Evolutionary conservation across 37 sponge, comb jelly and placozoan genomes (phyloP).

Genomic region (Tethya wilhelma): DNA sequence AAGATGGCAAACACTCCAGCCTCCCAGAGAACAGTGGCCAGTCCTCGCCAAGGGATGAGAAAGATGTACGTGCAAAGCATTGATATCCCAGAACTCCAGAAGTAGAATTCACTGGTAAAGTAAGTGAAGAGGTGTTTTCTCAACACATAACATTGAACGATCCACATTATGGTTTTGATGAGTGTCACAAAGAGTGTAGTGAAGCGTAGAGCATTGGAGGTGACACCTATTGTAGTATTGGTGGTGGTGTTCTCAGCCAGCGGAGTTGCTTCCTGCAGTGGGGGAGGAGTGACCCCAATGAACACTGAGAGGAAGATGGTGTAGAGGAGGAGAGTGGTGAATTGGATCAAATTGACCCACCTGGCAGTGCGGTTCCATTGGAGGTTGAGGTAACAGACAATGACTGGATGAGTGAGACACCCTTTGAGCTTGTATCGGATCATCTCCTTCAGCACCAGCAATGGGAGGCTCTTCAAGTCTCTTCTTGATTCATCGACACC

Average conservation of each 20-base stretch:
- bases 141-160: slow-evolving; percentile 1
- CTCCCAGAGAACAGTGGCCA: slow-evolving; percentile 35
- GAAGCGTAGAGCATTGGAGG: slow-evolving; percentile 26
- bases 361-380: slow-evolving; percentile 75
- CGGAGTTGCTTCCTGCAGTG: background rate
- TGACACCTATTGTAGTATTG: background rate
- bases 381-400: slow-evolving; percentile 45
- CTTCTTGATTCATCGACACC: background rate
- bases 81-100: slow-evolving; percentile 17
- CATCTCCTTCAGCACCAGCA: slow-evolving; percentile 55
- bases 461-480: background rate
- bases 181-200: slow-evolving; percentile 16
- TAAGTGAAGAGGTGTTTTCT: slow-evolving; percentile 9
- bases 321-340: slow-evolving; percentile 35
- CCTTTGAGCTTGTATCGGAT: slow-evolving; percentile 31
- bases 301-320: slow-evolving; percentile 69
- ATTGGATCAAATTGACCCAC: background rate
- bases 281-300: slow-evolving; percentile 19
- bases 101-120: background rate
- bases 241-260: background rate
- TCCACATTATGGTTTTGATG: slow-evolving; percentile 11
- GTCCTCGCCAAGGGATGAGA: slow-evolving; percentile 25
- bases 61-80: slow-evolving; percentile 53
- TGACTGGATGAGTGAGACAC: slow-evolving; percentile 69
- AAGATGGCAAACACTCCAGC: slow-evolving; percentile 77